Conservation (phyloP, 1,140 invertebrate species). For the Saccostrea echinata region DNA sequence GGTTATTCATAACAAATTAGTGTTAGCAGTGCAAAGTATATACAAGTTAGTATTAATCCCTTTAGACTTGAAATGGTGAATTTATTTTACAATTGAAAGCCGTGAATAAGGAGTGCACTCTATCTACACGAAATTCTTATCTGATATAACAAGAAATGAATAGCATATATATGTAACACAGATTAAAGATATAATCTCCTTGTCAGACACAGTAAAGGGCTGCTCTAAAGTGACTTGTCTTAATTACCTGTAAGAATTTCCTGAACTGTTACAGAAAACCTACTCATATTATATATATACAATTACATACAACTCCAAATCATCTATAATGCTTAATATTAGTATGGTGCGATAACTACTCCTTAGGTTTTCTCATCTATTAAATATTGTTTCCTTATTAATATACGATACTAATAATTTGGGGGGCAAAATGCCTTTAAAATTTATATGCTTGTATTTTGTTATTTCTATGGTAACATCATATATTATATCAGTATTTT, state of each 20-base stretch:
- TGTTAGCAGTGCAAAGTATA: background rate
- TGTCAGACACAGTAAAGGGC: background rate
- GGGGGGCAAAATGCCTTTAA: too few species aligned
- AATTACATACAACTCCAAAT: background rate
- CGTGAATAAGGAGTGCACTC: conserved; percentile 1
- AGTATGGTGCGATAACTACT: background rate
- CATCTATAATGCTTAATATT: background rate
- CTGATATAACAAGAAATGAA: background rate
- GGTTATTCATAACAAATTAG: conserved; percentile 5
- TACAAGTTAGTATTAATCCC: background rate
- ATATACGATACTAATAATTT: too few species aligned
- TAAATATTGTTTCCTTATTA: too few species aligned
- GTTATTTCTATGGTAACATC: too few species aligned
- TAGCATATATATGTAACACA: background rate
- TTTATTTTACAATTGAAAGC: background rate
- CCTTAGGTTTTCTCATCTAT: too few species aligned
- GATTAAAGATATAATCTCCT: background rate
- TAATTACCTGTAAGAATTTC: conserved; percentile 19
- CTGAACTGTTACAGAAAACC: conserved; percentile 18
- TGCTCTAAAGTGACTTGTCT: background rate
- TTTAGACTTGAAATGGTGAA: background rate
- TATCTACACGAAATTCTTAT: conserved; percentile 1
- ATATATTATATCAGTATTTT: too few species aligned
- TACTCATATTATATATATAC: background rate
- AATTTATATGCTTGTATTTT: too few species aligned